Base-by-base conservation (phyloP, 2,888 invertebrate genomes). In the Brachyptera putata region DNA sequence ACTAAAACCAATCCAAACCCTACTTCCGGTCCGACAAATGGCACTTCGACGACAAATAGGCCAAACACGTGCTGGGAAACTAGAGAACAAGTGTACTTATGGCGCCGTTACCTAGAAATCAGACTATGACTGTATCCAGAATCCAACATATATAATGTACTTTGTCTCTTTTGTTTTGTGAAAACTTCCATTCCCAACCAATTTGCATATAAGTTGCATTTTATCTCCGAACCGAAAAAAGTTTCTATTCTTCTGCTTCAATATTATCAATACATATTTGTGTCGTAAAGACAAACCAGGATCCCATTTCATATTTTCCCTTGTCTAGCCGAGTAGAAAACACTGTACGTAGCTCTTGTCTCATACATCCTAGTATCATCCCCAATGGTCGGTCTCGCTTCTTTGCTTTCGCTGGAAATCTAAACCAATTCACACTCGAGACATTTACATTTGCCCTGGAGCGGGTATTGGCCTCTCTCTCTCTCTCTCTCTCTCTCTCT, bases 191-290 rank as follows among this genome's bases (percentile, higher is more conserved):
- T 43, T 43, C 43, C 43, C 43, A 18, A 18, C 43, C 43, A 43
- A 43, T 43, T 43, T 43, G 18, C 43, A 43, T 43, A 16, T 43
- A 43, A 43, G 43, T 43, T 43, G 18, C 43, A 43, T 43, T 43
- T 43, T 43, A 43, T 43, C 16, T n/a, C n/a, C n/a, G n/a, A n/a
- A n/a, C 18, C 18, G 2, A 18, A 43, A 43, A 43, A 43, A 21
- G 5, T 16, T 43, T 4, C 21, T 43, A n/a, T 43, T 21, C 11
- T 18, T 43, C 21, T 21, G 16, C 30, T 30, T 30, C 11, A 11
- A 30, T 30, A 30, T 30, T 30, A 30, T 30, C 30, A 30, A 30
- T 30, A 30, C 30, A 11, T 30, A 5, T 30, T 30, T 5, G 30
- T 11, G 5, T 5, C 11, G 30, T 7, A 11, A 7, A 7, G 30